Base-by-base conservation (phyloP, 2,113 vertebrate species). In the Pavo muticus region DNA sequence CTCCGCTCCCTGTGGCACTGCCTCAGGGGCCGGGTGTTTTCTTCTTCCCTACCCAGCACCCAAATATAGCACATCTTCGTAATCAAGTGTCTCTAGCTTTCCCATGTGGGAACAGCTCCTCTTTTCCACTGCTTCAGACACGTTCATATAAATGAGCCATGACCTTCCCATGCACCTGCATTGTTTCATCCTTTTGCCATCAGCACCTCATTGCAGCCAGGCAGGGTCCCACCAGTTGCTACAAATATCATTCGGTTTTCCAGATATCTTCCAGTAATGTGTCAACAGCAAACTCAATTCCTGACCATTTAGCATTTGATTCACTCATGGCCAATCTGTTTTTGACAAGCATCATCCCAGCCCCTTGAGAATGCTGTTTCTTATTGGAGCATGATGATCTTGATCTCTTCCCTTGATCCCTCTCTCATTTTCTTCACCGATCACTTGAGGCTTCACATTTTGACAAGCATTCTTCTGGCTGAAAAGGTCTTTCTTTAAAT, bases 381-480 rank as follows among this genome's bases (percentile, higher is more conserved):
- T 81, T 30, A 47, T 27, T 65, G 73, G 27, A 84, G 67, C 6
- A 0, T 65, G 44, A 82, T 52, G 73, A 45, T 89, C 47, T 92
- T 90, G 39, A 40, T 78, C 11, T 85, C 83, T 90, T 54, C 54
- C 48, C 42, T 93, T 91, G 42, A 39, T 84, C 9, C 79, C 79
- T 90, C 47, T 48, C 69, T 82, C 32, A 17, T 88, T 94, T 84
- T 2, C 1, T 82, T 95, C 52, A 39, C 47, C 1, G 8, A 60
- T 1, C 61, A 37, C 61, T 69, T 35, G 69, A 48, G 39, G n/a
- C 44, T 82, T 93, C 65, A 69, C 18, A 91, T 87, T 93, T 91
- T 95, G 80, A 73, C 80, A 91, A 60, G 57, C 69, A 27, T 87
- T 87, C 42, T 91, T 27, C 24, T 78, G 76, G 29, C 73, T 93